phyloP scores from a whole-genome alignment of 2,797 vertebrate species.

The Coranthus polyacanthus region DNA sequence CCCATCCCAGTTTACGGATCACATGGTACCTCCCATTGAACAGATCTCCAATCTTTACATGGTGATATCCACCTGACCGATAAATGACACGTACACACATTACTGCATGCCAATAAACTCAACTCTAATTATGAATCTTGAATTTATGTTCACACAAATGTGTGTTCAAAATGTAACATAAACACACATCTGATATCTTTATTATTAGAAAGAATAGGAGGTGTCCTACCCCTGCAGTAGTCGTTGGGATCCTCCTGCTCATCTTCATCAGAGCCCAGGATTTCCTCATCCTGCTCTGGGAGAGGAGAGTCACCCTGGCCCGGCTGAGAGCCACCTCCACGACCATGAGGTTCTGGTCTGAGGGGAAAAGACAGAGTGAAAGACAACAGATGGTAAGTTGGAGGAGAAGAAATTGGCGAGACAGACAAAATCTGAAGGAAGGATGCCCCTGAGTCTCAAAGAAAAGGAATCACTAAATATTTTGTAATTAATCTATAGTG shows the following conservation, averaged over 20 bases:
- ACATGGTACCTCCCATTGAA: conserved; percentile 96
- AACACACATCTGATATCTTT: neutral
- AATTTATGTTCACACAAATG: neutral
- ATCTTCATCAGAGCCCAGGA: conserved; percentile 96
- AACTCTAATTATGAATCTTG: neutral
- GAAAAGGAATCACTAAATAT: too few species aligned
- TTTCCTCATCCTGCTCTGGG: conserved; percentile 92
- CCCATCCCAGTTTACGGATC: conserved; percentile 98
- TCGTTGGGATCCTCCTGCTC: conserved; percentile 98
- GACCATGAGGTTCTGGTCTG: conserved; percentile 92
- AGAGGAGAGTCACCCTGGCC: conserved; percentile 88
- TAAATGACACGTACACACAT: conserved; percentile 3
- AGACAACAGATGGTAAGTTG: neutral
- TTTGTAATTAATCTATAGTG: too few species aligned
- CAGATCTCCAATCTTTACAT: conserved; percentile 96
- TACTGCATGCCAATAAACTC: neutral
- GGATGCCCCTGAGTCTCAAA: neutral
- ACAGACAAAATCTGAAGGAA: neutral
- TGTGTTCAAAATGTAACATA: neutral
- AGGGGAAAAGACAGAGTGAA: conserved; percentile 15
- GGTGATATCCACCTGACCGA: conserved; percentile 92
- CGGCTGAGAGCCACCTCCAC: conserved; percentile 85
- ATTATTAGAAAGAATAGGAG: neutral
- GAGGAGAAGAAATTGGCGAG: neutral
- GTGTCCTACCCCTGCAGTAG: conserved; percentile 92